These are phyloP conservation scores for Lochmaea crataegi DNA, from an alignment of 2,888 invertebrate genomes.

Conservation along the genomic window DNA sequence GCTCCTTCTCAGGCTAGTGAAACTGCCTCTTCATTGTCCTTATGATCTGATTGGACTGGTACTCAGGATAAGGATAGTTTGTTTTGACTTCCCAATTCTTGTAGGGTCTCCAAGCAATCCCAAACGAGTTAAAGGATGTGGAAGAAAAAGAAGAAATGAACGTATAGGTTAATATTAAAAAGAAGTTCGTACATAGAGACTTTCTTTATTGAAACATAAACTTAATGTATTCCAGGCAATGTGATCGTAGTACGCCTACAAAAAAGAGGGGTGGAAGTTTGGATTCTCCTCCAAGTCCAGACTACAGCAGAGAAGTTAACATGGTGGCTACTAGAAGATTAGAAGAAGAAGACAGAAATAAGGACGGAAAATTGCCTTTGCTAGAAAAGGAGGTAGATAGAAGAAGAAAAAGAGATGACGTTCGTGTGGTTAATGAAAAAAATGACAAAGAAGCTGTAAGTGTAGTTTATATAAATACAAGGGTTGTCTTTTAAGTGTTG, in stretches of 20 bases:
- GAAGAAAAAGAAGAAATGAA: too few relatives aligned
- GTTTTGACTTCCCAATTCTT: too few relatives aligned
- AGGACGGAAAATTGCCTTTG: slow-evolving; percentile 62
- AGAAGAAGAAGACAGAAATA: slow-evolving; percentile 69
- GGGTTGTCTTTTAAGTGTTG: neutral
- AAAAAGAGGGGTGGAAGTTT: slow-evolving; percentile 60
- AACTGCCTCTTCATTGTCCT: too few relatives aligned
- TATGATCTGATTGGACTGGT: too few relatives aligned
- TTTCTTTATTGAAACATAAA: neutral
- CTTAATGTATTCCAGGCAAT: slow-evolving; percentile 46
- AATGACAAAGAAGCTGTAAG: slow-evolving; percentile 62
- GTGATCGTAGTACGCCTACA: slow-evolving; percentile 66
- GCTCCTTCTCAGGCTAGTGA: too few relatives aligned
- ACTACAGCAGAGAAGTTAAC: slow-evolving; percentile 78
- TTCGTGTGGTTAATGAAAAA: slow-evolving; percentile 74
- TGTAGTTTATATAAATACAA: neutral
- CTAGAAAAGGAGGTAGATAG: slow-evolving; percentile 55
- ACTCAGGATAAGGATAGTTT: too few relatives aligned
- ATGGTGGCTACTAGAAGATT: slow-evolving; percentile 69
- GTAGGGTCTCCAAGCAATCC: too few relatives aligned
- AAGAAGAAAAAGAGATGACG: slow-evolving; percentile 61
- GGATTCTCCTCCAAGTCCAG: slow-evolving; percentile 65
- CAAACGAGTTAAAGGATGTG: too few relatives aligned
- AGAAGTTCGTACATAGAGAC: neutral
- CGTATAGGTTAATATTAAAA: too few relatives aligned